Evolutionary conservation across 2,797 vertebrate genomes (phyloP).

Genomic region (Luscinia luscinia): DNA sequence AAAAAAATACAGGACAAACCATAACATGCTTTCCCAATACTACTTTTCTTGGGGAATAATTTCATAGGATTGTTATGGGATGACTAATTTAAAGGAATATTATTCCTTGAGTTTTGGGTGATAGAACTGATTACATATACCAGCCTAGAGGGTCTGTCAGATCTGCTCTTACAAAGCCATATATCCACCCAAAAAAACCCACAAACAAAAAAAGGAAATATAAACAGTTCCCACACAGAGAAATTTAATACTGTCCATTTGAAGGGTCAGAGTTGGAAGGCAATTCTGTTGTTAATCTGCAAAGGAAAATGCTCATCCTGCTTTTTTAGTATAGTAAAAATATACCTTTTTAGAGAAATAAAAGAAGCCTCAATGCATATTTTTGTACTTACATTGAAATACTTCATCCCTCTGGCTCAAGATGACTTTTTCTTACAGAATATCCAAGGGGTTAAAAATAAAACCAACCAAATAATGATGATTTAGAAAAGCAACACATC

Average conservation of each 20-base stretch:
- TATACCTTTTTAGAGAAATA: background rate
- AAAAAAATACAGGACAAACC: background rate
- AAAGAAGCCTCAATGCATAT: background rate
- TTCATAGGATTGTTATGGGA: background rate
- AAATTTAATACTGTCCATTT: background rate
- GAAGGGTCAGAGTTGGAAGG: background rate
- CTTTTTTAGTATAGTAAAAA: background rate
- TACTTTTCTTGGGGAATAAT: background rate
- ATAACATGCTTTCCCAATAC: background rate
- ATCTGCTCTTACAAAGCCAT: background rate
- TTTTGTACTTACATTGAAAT: conserved; percentile 55
- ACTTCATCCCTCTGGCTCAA: conserved; percentile 30
- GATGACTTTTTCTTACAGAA: background rate
- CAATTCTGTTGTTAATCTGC: background rate
- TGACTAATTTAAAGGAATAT: background rate
- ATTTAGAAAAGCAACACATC: background rate
- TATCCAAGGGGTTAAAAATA: background rate
- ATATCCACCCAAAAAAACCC: background rate
- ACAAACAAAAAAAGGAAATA: background rate
- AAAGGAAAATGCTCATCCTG: background rate
- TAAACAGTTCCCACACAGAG: background rate
- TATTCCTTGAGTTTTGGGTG: background rate
- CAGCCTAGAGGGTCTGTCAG: background rate
- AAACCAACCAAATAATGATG: background rate
- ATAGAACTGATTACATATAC: background rate